Evolutionary conservation across 2,888 invertebrate genomes (phyloP).

Genomic region (Ochlodes sylvanus): DNA sequence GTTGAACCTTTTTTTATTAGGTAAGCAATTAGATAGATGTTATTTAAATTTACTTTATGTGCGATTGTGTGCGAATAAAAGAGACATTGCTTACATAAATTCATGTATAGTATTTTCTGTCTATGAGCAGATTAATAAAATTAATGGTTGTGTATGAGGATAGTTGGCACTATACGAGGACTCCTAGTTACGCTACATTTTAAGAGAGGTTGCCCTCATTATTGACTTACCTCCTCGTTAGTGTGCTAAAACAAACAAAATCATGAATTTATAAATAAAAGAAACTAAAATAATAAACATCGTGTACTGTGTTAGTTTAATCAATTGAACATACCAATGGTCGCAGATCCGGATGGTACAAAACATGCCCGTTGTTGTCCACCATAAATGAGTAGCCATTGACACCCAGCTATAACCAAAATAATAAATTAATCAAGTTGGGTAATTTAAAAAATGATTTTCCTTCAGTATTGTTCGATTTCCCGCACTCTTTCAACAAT

Average conservation of each 20-base stretch:
- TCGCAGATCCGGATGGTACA: constrained; percentile 97
- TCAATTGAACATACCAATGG: constrained; percentile 88
- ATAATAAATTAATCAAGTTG: not conserved
- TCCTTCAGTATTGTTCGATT: too few species aligned
- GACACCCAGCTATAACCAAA: constrained; percentile 92
- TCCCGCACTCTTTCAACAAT: too few species aligned
- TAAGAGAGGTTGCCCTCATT: constrained; percentile 23
- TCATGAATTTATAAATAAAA: constrained; percentile 30
- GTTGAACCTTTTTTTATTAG: too few species aligned
- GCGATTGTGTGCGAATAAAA: not conserved
- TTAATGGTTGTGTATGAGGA: not conserved
- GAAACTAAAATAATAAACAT: not conserved
- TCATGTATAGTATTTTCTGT: not conserved
- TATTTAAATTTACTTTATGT: not conserved
- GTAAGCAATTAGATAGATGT: too few species aligned
- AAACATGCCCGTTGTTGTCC: constrained; percentile 98
- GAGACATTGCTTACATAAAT: not conserved
- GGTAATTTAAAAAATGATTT: not conserved
- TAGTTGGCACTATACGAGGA: not conserved
- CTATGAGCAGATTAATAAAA: not conserved
- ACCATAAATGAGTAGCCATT: constrained; percentile 98
- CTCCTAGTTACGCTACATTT: not conserved
- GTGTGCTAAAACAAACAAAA: constrained; percentile 80
- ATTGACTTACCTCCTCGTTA: constrained; percentile 83
- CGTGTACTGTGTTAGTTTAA: not conserved